phyloP scores from a whole-genome alignment of 1,140 invertebrate species.

The Drosophila subobscura region DNA sequence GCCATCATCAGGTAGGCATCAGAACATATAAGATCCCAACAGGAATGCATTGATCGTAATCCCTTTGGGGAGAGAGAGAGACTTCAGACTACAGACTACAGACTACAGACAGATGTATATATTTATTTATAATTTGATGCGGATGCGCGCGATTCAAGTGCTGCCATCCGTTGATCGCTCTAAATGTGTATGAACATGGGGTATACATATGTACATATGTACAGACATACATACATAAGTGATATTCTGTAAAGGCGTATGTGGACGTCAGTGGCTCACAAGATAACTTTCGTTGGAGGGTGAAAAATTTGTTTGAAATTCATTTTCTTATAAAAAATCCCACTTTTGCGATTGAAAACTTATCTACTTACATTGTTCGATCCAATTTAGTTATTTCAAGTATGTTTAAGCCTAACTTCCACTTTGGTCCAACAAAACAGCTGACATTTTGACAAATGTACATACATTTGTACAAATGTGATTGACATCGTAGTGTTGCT shows the following conservation, averaged over 20 bases:
- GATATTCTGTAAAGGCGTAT: slow-evolving; percentile 5
- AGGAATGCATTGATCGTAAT: slow-evolving; percentile 52
- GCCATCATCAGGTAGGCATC: slow-evolving; percentile 80
- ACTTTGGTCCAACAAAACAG: too few relatives aligned
- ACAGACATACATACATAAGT: too few relatives aligned
- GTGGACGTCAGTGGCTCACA: slow-evolving; percentile 14
- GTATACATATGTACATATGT: slow-evolving; percentile 18
- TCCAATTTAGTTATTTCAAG: too few relatives aligned
- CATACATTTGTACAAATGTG: too few relatives aligned
- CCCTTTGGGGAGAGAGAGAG: slow-evolving; percentile 15
- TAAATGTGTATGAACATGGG: slow-evolving; percentile 18
- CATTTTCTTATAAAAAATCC: too few relatives aligned
- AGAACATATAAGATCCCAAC: too few relatives aligned
- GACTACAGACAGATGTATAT: slow-evolving; percentile 24
- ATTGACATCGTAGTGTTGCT: too few relatives aligned
- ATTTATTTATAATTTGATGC: slow-evolving; percentile 58
- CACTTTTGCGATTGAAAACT: too few relatives aligned
- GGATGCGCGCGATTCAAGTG: slow-evolving; percentile 58
- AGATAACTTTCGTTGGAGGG: not conserved
- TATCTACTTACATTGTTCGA: too few relatives aligned
- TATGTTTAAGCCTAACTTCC: too few relatives aligned
- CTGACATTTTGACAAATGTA: too few relatives aligned
- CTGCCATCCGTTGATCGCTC: slow-evolving; percentile 53
- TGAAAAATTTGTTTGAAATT: too few relatives aligned
- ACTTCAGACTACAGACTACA: not conserved